A percentile compares a stretch with the other conserved stretches of the same genome.
Evolutionary conservation across 2,888 invertebrate species (phyloP).

Genomic region (Hydroisotoma schaefferi): DNA sequence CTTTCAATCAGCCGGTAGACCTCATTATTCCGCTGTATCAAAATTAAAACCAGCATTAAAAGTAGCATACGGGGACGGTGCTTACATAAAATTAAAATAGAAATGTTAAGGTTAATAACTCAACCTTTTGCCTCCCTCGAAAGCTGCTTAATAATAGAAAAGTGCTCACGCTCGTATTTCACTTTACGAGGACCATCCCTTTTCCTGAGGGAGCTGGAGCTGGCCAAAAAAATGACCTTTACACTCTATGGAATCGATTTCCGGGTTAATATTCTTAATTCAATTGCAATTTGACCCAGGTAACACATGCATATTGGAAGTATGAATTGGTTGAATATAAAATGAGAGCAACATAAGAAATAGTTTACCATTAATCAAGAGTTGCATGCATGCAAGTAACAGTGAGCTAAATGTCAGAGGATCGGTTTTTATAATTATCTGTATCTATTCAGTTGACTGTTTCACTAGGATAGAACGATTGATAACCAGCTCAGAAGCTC

Average conservation of each 20-base stretch:
- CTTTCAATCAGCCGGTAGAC: no score
- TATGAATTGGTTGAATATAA: neutral
- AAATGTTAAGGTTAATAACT: neutral
- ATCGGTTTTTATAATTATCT: no score
- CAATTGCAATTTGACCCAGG: constrained; percentile 35
- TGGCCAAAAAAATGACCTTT: constrained; percentile 31
- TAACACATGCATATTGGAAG: neutral
- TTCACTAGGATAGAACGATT: no score
- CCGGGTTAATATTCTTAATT: constrained; percentile 29
- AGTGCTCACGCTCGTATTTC: constrained; percentile 15
- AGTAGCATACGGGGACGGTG: neutral
- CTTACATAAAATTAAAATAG: neutral
- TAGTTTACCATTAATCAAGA: no score
- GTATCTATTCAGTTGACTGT: no score
- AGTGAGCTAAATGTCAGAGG: no score
- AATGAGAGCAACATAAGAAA: no score
- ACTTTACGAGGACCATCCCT: constrained; percentile 25
- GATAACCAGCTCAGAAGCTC: no score
- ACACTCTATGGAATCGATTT: constrained; percentile 30
- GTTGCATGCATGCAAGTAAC: no score
- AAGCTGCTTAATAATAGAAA: neutral
- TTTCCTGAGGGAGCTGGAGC: constrained; percentile 24
- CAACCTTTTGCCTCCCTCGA: neutral
- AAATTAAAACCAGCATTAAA: no score
- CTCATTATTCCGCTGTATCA: no score